A percentile compares a stretch with the other conserved stretches of the same genome.
Evolutionary conservation across 2,113 vertebrate genomes (phyloP).

Genomic region (Coptodon bakossiorum): DNA sequence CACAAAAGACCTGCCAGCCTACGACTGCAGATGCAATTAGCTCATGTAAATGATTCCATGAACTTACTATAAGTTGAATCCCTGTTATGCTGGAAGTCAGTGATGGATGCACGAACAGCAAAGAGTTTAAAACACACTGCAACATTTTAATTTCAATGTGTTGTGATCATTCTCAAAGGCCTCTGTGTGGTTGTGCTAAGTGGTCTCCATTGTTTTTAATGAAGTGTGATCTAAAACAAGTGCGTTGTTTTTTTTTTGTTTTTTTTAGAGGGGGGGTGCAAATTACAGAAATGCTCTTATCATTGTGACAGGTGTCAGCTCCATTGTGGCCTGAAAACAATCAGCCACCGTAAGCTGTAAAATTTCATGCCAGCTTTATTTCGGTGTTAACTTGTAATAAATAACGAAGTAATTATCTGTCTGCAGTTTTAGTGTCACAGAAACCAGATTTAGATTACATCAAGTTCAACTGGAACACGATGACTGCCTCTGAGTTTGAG

Average conservation of each 20-base stretch:
- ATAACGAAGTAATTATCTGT: neutral
- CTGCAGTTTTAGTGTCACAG: constrained; percentile 75
- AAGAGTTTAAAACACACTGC: neutral
- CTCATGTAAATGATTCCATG: neutral
- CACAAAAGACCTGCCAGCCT: neutral
- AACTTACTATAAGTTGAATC: neutral
- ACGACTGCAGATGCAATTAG: neutral
- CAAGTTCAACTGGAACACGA: constrained; percentile 83
- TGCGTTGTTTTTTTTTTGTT: no score
- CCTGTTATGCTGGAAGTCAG: neutral
- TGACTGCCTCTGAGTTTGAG: constrained; percentile 85
- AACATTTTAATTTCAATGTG: neutral
- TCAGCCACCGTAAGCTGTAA: neutral
- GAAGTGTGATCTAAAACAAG: neutral
- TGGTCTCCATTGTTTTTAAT: neutral
- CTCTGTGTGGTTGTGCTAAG: neutral
- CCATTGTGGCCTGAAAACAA: neutral
- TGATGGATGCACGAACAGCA: neutral
- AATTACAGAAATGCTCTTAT: neutral
- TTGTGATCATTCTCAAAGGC: neutral
- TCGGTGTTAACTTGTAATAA: neutral
- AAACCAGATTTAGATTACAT: constrained; percentile 75
- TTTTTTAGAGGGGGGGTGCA: neutral
- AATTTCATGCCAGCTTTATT: neutral
- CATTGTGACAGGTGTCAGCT: neutral